Conservation (phyloP, 2,888 invertebrate species). For the Chironomus riparius region DNA sequence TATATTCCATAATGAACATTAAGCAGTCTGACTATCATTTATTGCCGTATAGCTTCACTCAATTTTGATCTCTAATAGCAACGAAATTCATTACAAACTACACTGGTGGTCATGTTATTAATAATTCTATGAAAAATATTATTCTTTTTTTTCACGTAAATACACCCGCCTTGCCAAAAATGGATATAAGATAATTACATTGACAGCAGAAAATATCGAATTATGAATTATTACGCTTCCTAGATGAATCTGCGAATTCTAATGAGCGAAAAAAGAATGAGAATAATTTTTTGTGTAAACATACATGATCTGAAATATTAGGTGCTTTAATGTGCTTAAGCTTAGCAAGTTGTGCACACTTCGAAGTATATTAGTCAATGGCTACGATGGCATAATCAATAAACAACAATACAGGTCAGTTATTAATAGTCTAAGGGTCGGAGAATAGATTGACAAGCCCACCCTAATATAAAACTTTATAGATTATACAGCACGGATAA, state of each 20-base stretch:
- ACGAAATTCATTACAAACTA: background rate
- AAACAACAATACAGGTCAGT: too few relatives aligned
- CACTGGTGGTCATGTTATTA: conserved; percentile 2
- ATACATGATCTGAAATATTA: conserved; percentile 12
- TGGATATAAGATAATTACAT: background rate
- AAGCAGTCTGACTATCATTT: background rate
- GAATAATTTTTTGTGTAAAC: background rate
- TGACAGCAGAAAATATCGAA: background rate
- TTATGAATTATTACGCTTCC: conserved; percentile 2
- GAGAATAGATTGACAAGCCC: too few relatives aligned
- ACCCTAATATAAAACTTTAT: too few relatives aligned
- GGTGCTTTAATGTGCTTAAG: background rate
- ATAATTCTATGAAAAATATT: background rate
- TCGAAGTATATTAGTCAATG: too few relatives aligned
- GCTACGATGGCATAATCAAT: too few relatives aligned
- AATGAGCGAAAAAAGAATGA: background rate
- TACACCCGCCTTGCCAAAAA: conserved; percentile 13
- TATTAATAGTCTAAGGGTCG: too few relatives aligned
- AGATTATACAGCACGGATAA: too few relatives aligned
- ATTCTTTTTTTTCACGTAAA: background rate
- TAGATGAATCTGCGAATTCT: conserved; percentile 21
- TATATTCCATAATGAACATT: too few relatives aligned
- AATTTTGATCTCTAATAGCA: conserved; percentile 16
- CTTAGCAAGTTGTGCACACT: too few relatives aligned
- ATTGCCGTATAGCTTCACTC: background rate